Evolutionary conservation across 2,113 vertebrate species (phyloP).

Genomic region (Copsychus sechellarum): DNA sequence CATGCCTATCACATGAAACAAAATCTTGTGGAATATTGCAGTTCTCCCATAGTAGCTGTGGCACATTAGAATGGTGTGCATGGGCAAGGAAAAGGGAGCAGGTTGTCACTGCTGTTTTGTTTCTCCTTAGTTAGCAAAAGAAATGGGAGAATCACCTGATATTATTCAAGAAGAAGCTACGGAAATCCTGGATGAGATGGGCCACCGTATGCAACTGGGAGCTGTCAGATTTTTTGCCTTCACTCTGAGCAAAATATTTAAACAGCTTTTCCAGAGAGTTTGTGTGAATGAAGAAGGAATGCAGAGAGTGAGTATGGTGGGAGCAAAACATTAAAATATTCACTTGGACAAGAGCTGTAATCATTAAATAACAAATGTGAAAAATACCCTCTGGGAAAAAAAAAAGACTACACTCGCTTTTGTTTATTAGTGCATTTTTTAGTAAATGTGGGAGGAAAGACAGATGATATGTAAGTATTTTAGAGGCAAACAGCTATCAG

Average conservation of each 20-base stretch:
- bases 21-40: not conserved
- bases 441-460: not conserved
- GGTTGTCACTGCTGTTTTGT: not conserved
- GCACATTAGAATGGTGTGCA: not conserved
- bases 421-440: not conserved
- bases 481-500: not conserved
- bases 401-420: not conserved
- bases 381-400: not conserved
- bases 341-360: not conserved
- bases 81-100: not conserved
- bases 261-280: constrained; percentile 88
- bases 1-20: not conserved
- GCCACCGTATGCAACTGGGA: constrained; percentile 86
- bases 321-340: not conserved
- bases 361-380: not conserved
- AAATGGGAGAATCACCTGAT: constrained; percentile 77
- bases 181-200: constrained; percentile 94
- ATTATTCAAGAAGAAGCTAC: constrained; percentile 83
- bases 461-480: not conserved
- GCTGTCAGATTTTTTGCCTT: constrained; percentile 91
- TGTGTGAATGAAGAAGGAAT: constrained; percentile 95
- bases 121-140: constrained; percentile 80
- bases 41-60: not conserved
- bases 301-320: constrained; percentile 85
- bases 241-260: constrained; percentile 89